phyloP scores from a whole-genome alignment of 2,888 invertebrate genomes.

The Andrena bicolor region DNA sequence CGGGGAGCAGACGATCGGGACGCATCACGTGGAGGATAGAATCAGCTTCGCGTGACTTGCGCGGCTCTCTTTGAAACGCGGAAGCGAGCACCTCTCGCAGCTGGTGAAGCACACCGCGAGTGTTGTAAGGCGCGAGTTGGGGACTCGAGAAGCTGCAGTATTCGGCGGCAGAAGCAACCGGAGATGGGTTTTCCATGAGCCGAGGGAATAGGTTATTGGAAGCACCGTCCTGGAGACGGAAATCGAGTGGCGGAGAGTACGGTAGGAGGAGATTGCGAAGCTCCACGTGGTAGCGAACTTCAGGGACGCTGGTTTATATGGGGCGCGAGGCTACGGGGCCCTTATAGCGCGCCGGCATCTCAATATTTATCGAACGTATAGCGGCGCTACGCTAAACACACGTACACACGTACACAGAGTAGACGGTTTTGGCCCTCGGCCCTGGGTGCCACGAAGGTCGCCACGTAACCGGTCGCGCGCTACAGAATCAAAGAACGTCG shows the following conservation, averaged over 20 bases:
- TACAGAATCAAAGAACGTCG: conserved; percentile 38
- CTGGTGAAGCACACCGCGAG: too few species aligned
- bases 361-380: conserved; percentile 76
- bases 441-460: conserved; percentile 79
- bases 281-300: conserved; percentile 60
- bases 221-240: not conserved
- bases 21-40: not conserved
- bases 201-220: too few species aligned
- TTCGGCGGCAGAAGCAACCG: too few species aligned
- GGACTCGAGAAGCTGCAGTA: too few species aligned
- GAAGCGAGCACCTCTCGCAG: too few species aligned
- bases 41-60: not conserved
- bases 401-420: conserved; percentile 8
- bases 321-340: conserved; percentile 71
- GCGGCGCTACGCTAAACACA: conserved; percentile 71
- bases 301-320: conserved; percentile 63
- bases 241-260: conserved; percentile 15
- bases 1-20: not conserved
- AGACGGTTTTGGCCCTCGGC: conserved; percentile 82
- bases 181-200: too few species aligned
- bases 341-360: conserved; percentile 66
- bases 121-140: too few species aligned
- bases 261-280: conserved; percentile 9
- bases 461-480: conserved; percentile 71
- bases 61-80: not conserved